phyloP scores from a whole-genome alignment of 1,140 invertebrate genomes.

The Trichomalopsis sarcophagae region DNA sequence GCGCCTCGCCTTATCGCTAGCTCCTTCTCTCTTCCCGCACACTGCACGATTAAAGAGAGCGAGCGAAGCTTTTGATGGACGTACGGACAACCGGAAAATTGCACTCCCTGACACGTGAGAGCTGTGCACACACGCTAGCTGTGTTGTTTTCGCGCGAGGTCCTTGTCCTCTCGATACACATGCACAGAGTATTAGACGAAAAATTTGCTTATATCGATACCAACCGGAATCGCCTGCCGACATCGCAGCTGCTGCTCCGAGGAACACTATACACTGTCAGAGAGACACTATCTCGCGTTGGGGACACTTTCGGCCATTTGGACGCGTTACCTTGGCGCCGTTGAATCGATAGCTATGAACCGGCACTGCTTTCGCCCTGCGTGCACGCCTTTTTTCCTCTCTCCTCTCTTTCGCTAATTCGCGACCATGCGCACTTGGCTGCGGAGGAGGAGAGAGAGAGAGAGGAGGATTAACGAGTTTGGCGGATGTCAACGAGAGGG shows the following conservation, averaged over 20 bases:
- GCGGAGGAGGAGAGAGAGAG: not conserved
- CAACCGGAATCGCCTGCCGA: slow-evolving; percentile 70
- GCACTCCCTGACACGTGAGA: slow-evolving; percentile 53
- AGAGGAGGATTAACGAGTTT: not conserved
- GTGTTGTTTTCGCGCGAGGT: not conserved
- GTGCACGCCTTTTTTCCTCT: not conserved
- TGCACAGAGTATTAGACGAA: too few species aligned
- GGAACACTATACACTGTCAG: slow-evolving; percentile 56
- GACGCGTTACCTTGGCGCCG: slow-evolving; percentile 69
- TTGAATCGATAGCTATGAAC: slow-evolving; percentile 69
- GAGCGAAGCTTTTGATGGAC: slow-evolving; percentile 44
- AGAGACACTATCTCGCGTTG: slow-evolving; percentile 55
- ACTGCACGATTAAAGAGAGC: not conserved
- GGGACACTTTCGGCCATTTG: slow-evolving; percentile 63
- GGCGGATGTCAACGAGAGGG: not conserved
- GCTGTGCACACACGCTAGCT: slow-evolving; percentile 35
- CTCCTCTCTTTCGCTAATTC: not conserved
- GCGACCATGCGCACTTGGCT: slow-evolving; percentile 11
- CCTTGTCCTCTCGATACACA: not conserved
- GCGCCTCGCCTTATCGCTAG: not conserved
- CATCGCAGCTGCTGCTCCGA: slow-evolving; percentile 60
- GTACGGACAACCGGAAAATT: slow-evolving; percentile 58
- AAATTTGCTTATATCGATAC: slow-evolving; percentile 47
- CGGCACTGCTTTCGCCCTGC: not conserved
- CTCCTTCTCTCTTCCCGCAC: not conserved